Evolutionary conservation across 2,113 vertebrate species (phyloP).

Genomic region (Litocranius walleri): DNA sequence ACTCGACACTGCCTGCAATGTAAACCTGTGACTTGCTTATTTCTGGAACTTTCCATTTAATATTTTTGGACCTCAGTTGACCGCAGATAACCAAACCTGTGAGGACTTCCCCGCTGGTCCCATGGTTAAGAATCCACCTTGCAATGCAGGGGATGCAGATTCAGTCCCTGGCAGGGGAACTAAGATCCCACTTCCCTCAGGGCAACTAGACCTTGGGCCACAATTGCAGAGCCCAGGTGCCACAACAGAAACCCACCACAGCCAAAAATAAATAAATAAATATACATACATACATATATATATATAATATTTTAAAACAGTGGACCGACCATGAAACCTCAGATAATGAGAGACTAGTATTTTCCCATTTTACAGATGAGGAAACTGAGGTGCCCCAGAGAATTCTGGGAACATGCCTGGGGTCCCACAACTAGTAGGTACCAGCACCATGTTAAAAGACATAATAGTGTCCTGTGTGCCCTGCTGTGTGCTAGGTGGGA

Average conservation of each 20-base stretch:
- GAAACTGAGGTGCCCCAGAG: neutral
- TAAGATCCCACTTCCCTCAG: neutral
- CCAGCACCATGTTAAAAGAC: neutral
- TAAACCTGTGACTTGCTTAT: neutral
- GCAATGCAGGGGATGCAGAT: neutral
- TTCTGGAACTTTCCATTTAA: neutral
- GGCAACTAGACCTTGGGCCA: neutral
- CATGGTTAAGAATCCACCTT: neutral
- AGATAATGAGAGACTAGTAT: neutral
- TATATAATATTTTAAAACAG: neutral
- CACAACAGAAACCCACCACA: neutral
- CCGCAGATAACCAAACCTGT: neutral
- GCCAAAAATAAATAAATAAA: neutral
- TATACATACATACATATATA: neutral
- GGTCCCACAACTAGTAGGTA: neutral
- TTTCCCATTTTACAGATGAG: neutral
- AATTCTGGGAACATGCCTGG: neutral
- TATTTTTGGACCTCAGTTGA: neutral
- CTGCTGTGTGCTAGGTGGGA: no score
- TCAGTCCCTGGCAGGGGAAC: neutral
- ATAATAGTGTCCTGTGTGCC: neutral
- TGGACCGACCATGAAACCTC: neutral
- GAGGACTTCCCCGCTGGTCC: neutral
- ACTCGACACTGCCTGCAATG: neutral
- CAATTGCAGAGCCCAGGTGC: neutral